Conservation (phyloP, 1,140 invertebrate species). For the Ptiloglossa arizonensis region DNA sequence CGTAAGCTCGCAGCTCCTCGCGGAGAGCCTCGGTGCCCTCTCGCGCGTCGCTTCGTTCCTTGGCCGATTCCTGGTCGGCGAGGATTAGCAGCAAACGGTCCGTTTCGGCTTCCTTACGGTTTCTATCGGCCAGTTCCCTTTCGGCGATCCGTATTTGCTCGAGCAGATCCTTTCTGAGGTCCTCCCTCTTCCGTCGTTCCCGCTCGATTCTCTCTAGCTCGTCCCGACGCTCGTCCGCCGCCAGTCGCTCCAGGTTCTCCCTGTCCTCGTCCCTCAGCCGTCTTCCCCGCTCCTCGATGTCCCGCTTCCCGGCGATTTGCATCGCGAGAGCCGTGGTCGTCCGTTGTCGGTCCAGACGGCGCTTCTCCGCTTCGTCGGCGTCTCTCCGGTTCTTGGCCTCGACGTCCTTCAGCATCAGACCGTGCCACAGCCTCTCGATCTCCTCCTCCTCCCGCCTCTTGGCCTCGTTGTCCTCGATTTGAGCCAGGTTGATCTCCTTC, state of each 20-base stretch:
- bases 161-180: conserved; percentile 62
- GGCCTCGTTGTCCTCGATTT: conserved; percentile 70
- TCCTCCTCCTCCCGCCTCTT: conserved; percentile 53
- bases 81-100: conserved; percentile 45
- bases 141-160: conserved; percentile 60
- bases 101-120: conserved; percentile 51
- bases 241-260: conserved; percentile 51
- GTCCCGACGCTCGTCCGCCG: conserved; percentile 50
- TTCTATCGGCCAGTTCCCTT: conserved; percentile 51
- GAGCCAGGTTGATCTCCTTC: conserved; percentile 71
- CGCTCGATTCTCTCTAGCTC: conserved; percentile 50
- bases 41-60: conserved; percentile 38
- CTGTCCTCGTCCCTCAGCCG: conserved; percentile 51
- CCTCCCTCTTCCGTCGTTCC: conserved; percentile 49
- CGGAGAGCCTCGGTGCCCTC: conserved; percentile 48
- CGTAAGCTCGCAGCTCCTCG: conserved; percentile 59
- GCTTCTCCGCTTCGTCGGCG: conserved; percentile 42
- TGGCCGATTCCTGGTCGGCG: conserved; percentile 51
- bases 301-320: conserved; percentile 63
- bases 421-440: conserved; percentile 64
- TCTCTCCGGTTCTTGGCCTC: conserved; percentile 58
- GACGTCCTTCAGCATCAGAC: conserved; percentile 63
- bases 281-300: conserved; percentile 52
- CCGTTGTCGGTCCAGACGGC: conserved; percentile 5
- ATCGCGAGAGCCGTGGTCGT: conserved; percentile 41